These are phyloP conservation scores for Rotaria magnacalcarata DNA, from an alignment of 2,888 invertebrate species.

Conservation along the genomic window DNA sequence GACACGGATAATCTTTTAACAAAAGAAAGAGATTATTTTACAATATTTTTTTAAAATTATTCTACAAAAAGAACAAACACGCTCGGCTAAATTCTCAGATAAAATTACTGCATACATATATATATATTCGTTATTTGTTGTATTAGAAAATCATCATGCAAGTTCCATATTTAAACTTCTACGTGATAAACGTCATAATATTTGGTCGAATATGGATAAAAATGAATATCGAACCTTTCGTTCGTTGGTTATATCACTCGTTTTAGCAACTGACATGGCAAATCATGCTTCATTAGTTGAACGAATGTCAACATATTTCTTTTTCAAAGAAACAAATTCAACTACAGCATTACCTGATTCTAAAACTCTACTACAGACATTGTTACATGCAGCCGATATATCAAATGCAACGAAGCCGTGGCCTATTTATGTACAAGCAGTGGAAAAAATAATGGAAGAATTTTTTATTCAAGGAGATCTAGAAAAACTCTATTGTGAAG, in stretches of 20 bases:
- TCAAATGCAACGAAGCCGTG: conserved; percentile 1
- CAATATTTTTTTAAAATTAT: too few relatives aligned
- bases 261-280: conserved; percentile 92
- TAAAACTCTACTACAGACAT: neutral
- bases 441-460: neutral
- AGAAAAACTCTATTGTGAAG: neutral
- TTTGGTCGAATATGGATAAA: conserved; percentile 76
- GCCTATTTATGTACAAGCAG: neutral
- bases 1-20: too few relatives aligned
- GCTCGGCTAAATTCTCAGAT: too few relatives aligned
- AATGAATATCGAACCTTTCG: conserved; percentile 81
- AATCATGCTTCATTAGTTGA: conserved; percentile 65
- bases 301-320: neutral
- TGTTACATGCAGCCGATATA: neutral
- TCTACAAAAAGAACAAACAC: too few relatives aligned
- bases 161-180: conserved; percentile 79
- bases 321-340: neutral
- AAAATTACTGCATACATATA: too few relatives aligned
- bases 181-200: conserved; percentile 78
- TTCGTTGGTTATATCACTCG: conserved; percentile 87
- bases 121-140: conserved; percentile 52
- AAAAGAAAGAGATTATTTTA: too few relatives aligned
- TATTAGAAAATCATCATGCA: conserved; percentile 82
- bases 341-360: neutral
- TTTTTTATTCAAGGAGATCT: conserved; percentile 15